Evolutionary conservation across 1,140 invertebrate genomes (phyloP), one percentile per base, ranked within the genome.

Genomic region (Gryllus bimaculatus): DNA sequence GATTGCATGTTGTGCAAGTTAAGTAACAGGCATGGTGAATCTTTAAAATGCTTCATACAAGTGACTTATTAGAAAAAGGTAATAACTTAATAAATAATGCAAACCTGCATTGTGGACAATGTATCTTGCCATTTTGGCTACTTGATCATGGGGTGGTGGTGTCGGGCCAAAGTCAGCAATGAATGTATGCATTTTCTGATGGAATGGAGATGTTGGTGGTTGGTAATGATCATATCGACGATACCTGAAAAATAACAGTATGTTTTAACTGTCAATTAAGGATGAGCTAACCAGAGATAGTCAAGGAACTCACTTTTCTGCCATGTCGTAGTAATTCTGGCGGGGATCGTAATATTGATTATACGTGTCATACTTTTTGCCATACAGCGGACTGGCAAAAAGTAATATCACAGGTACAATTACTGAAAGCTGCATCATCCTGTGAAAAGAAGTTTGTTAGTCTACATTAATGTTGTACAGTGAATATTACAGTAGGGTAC

Each of bases 41-140:
- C 26, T 39, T n/a, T 39, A 39, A 39, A 39, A 39, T 39, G 26
- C 26, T 39, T 39, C 5, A 5, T 5, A 39, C 5, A 39, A 39
- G 26, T 39, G 5, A 39, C 26, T 39, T 2, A 39, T 39, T 39
- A 39, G 26, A 39, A 39, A 39, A 39, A 2, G 26, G 18, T 66
- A 66, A 13, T 66, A 13, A 66, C 10, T 66, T 66, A 81, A 74
- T 78, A 78, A 20, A 74, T 73, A 78, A 74, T 66, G 73, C 47
- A 79, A 79, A 88, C 88, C 84, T 79, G 86, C 85, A 81, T 87
- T 84, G 83, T 88, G 87, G 8, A 89, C 88, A 81, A 90, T 85
- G 79, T 87, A 90, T 82, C 89, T 83, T 8, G 87, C 88, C 86
- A 89, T 88, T 79, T 85, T 83, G 2, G 86, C 87, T 12, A 84